These are phyloP conservation scores for Heteractis magnifica DNA, from an alignment of 92 coral and sea anemone species.

Conservation along the genomic window DNA sequence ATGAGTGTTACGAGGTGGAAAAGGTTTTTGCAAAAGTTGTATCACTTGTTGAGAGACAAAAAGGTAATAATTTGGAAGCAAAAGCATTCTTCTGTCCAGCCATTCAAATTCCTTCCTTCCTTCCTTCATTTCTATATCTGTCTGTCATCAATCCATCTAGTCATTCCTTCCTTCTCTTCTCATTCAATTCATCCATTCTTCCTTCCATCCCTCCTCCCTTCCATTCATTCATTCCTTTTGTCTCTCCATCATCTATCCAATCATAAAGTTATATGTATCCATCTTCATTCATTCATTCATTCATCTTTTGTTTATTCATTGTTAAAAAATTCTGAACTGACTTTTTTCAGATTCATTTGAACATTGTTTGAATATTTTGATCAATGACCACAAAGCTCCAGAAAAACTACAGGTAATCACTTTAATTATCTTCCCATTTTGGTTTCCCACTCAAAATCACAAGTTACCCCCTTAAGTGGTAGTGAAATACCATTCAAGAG, in stretches of 20 bases:
- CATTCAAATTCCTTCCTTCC: not conserved
- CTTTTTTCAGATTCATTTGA: slow-evolving; percentile 55
- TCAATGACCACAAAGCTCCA: slow-evolving; percentile 60
- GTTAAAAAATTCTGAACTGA: not conserved
- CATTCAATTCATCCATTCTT: too few species aligned
- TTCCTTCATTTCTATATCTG: too few species aligned
- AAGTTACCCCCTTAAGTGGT: too few species aligned
- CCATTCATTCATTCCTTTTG: too few species aligned
- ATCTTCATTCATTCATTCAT: not conserved
- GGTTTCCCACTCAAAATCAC: not conserved
- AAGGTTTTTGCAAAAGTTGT: slow-evolving; percentile 61
- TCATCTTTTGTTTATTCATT: not conserved
- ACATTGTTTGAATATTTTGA: slow-evolving; percentile 57
- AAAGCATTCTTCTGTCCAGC: too few species aligned
- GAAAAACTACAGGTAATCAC: slow-evolving; percentile 53
- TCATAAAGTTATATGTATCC: too few species aligned
- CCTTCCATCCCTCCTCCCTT: too few species aligned
- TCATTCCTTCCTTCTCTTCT: too few species aligned
- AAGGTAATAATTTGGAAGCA: slow-evolving; percentile 43
- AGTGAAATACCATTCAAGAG: too few species aligned
- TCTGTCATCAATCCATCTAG: too few species aligned
- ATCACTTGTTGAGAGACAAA: slow-evolving; percentile 55
- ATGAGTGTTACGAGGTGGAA: slow-evolving; percentile 67
- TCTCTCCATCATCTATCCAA: too few species aligned
- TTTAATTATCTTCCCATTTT: not conserved